Conservation (phyloP, 2,888 invertebrate genomes). For the Eurytoma californica region DNA sequence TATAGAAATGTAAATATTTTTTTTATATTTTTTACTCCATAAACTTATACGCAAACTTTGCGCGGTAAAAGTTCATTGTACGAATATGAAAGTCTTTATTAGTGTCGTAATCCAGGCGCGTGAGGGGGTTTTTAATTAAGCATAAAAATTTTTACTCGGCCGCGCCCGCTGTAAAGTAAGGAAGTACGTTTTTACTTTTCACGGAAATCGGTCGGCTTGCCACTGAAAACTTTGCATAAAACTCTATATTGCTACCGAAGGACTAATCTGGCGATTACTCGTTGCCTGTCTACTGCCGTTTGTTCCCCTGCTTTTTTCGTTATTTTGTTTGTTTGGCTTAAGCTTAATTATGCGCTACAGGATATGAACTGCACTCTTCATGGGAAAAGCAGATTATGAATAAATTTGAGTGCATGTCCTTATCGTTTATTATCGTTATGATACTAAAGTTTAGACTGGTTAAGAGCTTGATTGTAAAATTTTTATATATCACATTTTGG, state of each 20-base stretch:
- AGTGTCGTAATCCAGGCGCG: constrained; percentile 3
- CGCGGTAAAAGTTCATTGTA: constrained; percentile 1
- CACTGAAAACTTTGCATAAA: constrained; percentile 19
- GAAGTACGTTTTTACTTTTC: background rate
- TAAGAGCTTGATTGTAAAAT: too few relatives aligned
- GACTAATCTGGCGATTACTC: constrained; percentile 19
- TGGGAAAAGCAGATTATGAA: too few relatives aligned
- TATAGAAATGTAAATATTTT: too few relatives aligned
- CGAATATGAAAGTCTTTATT: constrained; percentile 12
- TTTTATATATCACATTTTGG: too few relatives aligned
- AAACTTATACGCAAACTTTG: too few relatives aligned
- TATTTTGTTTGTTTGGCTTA: background rate
- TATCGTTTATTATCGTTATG: too few relatives aligned
- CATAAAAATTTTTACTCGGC: background rate
- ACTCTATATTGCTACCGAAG: constrained; percentile 10
- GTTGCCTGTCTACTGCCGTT: background rate
- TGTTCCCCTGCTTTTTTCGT: background rate
- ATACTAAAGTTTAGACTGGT: too few relatives aligned
- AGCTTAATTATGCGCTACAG: background rate
- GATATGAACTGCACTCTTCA: background rate
- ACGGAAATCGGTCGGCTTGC: background rate
- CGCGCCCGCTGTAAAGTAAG: background rate
- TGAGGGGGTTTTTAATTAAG: constrained; percentile 23
- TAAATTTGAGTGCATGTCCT: too few relatives aligned
- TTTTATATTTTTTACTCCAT: too few relatives aligned